Evolutionary conservation across 2,797 vertebrate genomes (phyloP).

Genomic region (Sebastes hubbsi): DNA sequence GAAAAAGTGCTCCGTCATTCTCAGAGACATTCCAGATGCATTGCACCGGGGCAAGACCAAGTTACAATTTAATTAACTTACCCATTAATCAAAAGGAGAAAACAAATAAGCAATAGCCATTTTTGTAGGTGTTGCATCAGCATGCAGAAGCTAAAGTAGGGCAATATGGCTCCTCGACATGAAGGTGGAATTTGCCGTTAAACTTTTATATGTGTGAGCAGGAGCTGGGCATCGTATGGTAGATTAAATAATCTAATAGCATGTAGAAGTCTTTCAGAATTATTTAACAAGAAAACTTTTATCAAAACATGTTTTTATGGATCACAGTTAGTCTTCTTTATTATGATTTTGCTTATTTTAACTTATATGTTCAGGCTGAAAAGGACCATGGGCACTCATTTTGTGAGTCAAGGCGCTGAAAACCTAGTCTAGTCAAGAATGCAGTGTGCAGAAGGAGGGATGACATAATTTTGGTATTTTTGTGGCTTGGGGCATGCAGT

Average conservation of each 20-base stretch:
- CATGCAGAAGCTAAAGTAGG: not conserved
- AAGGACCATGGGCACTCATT: not conserved
- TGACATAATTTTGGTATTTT: not conserved
- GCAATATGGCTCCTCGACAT: not conserved
- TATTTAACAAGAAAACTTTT: not conserved
- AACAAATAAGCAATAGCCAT: not conserved
- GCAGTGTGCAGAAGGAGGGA: not conserved
- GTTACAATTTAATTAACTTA: constrained; percentile 25
- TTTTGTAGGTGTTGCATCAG: constrained; percentile 1
- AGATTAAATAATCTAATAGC: not conserved
- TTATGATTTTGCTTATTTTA: not conserved
- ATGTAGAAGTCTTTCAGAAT: not conserved
- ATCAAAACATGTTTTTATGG: not conserved
- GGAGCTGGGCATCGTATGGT: not conserved
- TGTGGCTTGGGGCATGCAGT: not conserved
- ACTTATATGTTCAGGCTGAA: not conserved
- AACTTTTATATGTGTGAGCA: not conserved
- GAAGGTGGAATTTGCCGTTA: not conserved
- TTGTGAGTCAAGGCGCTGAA: not conserved
- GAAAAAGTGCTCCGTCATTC: not conserved
- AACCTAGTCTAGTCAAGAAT: not conserved
- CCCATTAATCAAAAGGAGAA: constrained; percentile 20
- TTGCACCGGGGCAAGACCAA: constrained; percentile 1
- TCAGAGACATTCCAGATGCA: constrained; percentile 1
- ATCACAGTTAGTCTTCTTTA: not conserved